Evolutionary conservation across 2,888 invertebrate species (phyloP).

Genomic region (Glyphotaelius pellucidus): DNA sequence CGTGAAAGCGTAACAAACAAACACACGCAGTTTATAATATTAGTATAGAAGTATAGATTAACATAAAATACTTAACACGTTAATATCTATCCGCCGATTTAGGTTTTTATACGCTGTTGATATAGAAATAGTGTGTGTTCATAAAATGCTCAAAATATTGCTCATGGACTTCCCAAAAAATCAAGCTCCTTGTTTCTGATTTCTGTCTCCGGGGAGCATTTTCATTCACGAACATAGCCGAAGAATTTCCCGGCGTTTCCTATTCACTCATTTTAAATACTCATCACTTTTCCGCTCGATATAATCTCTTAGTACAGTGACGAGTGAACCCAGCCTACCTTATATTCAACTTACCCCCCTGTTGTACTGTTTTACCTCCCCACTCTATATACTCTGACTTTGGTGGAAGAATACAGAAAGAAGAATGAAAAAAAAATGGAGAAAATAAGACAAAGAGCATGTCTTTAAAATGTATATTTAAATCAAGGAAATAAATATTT

Average conservation of each 20-base stretch:
- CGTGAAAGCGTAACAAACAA: too few species aligned
- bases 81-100: too few species aligned
- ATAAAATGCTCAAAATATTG: neutral
- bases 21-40: too few species aligned
- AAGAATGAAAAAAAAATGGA: neutral
- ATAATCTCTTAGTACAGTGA: slow-evolving; percentile 50
- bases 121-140: neutral
- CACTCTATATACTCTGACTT: neutral
- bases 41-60: too few species aligned
- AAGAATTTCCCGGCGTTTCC: slow-evolving; percentile 28
- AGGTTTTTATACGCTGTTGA: too few species aligned
- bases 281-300: slow-evolving; percentile 65
- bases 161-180: neutral
- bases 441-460: neutral
- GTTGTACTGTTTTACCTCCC: neutral
- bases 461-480: neutral
- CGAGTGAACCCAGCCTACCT: neutral
- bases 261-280: slow-evolving; percentile 61
- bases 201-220: neutral
- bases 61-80: too few species aligned
- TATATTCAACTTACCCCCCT: neutral
- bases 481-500: too few species aligned
- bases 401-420: neutral
- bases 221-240: slow-evolving; percentile 31
- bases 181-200: neutral